Base-by-base conservation (phyloP, 2,888 invertebrate genomes). In the Drosophila tripunctata region DNA sequence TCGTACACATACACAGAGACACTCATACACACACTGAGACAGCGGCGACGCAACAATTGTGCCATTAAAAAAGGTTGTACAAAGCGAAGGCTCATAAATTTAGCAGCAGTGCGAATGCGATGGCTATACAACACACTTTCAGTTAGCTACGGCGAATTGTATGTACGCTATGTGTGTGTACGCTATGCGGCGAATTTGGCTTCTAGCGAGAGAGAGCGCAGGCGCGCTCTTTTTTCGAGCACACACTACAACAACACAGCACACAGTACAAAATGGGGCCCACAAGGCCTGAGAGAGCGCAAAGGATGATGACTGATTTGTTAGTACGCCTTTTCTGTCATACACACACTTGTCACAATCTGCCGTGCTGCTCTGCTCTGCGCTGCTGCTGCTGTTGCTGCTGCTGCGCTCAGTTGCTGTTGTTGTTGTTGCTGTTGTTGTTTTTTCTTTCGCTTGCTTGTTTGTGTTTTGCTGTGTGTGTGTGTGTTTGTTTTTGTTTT, bases 281-380 rank as follows among this genome's bases (percentile, higher is more conserved):
- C 73, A 73, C n/a, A 63, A 71, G 58, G 58, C 67, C 27, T 27
- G 27, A n/a, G n/a, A 69, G 76, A 62, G 77, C 67, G 73, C 78
- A 67, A 68, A 78, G 69, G 78, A 89, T 90, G 90, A 90, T 90
- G 90, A 90, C 91, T 90, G 90, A 90, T 90, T 90, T 90, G 89
- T 88, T 89, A 89, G 89, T 88, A 90, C 91, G 91, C 90, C 90
- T 91, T 89, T 89, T 90, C 89, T 89, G 89, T 89, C 90, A 90
- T 89, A 72, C 85, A 85, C 79, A 87, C 78, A 86, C 84, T 84
- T 86, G 87, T 86, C 87, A 80, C 81, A 77, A 74, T 71, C 69
- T 68, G 56, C 51, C 54, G 40, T 19, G 52, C 67, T 66, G 40
- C 60, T 40, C 64, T 57, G 48, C 66, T 62, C 64, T 63, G 38